Conservation (phyloP, 2,113 vertebrate species). For the Odontesthes bonariensis region DNA sequence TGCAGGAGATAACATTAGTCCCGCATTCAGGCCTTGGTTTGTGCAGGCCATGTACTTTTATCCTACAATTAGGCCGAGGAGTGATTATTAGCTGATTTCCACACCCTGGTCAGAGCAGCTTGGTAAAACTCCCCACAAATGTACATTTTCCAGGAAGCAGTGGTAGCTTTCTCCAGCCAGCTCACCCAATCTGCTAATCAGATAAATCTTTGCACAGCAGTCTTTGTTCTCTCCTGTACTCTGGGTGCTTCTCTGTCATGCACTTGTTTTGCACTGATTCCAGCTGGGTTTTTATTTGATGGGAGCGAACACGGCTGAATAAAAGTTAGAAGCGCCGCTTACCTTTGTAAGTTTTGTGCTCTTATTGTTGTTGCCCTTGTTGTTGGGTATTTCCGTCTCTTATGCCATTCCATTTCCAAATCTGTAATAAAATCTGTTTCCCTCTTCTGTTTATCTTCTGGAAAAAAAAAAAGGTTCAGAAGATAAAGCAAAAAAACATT, state of each 20-base stretch:
- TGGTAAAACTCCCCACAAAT: slow-evolving; percentile 37
- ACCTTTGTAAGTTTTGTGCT: too few species aligned
- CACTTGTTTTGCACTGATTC: not conserved
- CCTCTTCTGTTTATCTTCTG: too few species aligned
- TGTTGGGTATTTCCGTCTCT: too few species aligned
- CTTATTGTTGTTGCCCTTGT: too few species aligned
- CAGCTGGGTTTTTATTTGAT: not conserved
- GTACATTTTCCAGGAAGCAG: slow-evolving; percentile 56
- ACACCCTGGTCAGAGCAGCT: slow-evolving; percentile 31
- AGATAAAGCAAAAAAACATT: too few species aligned
- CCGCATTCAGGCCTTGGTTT: not conserved
- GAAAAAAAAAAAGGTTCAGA: too few species aligned
- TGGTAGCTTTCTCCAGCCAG: slow-evolving; percentile 22
- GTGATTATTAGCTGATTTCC: slow-evolving; percentile 58
- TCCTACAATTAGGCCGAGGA: slow-evolving; percentile 29
- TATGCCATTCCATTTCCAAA: too few species aligned
- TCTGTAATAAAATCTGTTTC: too few species aligned
- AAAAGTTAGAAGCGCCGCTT: too few species aligned
- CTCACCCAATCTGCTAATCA: slow-evolving; percentile 28
- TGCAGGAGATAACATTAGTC: not conserved
- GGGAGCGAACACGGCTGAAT: not conserved
- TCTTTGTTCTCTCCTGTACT: slow-evolving; percentile 25
- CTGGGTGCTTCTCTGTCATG: slow-evolving; percentile 2
- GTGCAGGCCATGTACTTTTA: slow-evolving; percentile 20
- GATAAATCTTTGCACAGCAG: slow-evolving; percentile 14